Base-by-base conservation (phyloP, 2,888 invertebrate species). In the Oxyteleia sp. region DNA sequence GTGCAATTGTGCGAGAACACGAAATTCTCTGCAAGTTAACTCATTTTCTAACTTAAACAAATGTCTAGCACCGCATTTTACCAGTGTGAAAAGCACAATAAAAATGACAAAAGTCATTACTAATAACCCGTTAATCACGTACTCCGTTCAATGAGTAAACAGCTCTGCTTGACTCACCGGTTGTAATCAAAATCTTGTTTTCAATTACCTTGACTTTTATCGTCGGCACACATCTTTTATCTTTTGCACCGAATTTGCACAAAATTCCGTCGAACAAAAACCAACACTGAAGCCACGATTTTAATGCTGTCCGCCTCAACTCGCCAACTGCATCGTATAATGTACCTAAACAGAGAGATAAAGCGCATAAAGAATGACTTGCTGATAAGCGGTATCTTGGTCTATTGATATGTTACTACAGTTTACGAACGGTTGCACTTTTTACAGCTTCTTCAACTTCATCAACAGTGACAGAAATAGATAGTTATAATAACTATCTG, bases 301-400 rank as follows among this genome's bases (percentile, higher is more conserved):
- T 49, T 57, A 63, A 66, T 26, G 15, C 15, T 66, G 38, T 41
- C 15, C 23, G 59, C 85, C 80, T 85, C 80, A 61, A 57, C 74
- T 84, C 66, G 59, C 83, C 78, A 85, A 75, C 85, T 87, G 87
- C 89, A 89, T 88, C 87, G 86, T 90, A 84, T 61, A 63, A 61
- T 86, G 84, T 72, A 69, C 72, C 81, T 59, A 84, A 86, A 87
- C 26, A 59, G 75, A 86, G 35, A 64, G 59, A 75, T 75, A 53
- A 69, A 57, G 26, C 23, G 47, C 51, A 66, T 55, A 43, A 47
- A 72, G 84, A 86, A 87, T 15, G 32, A 76, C 4, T 32, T 29
- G 1, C n/a, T 29, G 84, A 87, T 87, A 87, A 45, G 49, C 49
- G 43, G 57, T 86, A 87, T 85, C 83, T 55, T 41, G 29, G 43